Conservation (phyloP, 2,888 invertebrate species). For the Girardia tigrina region DNA sequence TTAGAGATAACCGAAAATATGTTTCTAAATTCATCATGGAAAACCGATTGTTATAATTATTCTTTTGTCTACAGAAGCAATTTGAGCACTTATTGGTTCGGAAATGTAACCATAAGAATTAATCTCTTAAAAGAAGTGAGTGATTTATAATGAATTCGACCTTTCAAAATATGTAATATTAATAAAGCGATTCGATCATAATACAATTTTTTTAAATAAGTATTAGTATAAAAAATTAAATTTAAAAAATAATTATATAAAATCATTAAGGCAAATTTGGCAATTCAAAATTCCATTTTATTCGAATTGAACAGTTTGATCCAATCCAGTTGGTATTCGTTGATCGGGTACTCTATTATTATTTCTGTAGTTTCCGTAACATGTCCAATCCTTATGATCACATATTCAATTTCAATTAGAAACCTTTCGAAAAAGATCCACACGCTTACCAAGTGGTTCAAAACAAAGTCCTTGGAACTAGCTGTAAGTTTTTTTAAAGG, state of each 20-base stretch:
- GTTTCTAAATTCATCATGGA: neutral
- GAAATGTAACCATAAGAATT: neutral
- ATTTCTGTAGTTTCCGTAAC: neutral
- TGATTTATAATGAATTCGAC: neutral
- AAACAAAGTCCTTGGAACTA: neutral
- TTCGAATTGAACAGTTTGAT: neutral
- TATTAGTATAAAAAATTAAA: neutral
- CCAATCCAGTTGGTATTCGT: conserved; percentile 2
- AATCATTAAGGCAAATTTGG: neutral
- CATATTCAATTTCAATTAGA: neutral
- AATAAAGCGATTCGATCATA: neutral
- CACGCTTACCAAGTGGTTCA: neutral
- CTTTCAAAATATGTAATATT: too few relatives aligned
- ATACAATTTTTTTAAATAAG: neutral
- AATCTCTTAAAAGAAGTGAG: neutral
- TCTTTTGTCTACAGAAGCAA: neutral
- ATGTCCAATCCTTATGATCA: neutral
- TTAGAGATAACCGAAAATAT: neutral
- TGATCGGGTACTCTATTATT: neutral
- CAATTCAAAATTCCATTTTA: neutral
- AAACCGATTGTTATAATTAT: neutral
- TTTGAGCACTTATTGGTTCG: neutral
- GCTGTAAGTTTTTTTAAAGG: neutral
- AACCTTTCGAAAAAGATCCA: neutral
- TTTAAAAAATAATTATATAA: neutral